Evolutionary conservation across 1,140 invertebrate genomes (phyloP).

Genomic region (Eupristina koningsbergeri): DNA sequence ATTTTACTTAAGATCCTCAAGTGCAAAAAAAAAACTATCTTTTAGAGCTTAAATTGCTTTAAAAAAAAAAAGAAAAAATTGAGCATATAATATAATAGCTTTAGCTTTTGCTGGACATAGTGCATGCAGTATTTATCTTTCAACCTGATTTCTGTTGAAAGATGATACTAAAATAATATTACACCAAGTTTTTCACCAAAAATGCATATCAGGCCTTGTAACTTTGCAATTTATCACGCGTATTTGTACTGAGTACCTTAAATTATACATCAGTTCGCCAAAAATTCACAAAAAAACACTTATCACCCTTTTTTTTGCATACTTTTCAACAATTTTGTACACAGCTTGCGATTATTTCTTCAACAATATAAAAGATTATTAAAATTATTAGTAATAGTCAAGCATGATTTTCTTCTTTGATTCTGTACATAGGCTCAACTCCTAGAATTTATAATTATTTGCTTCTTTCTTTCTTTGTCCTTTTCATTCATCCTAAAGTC

Average conservation of each 20-base stretch:
- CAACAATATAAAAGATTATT: not conserved
- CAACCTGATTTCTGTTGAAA: not conserved
- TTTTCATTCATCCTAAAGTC: not conserved
- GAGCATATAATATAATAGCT: slow-evolving; percentile 7
- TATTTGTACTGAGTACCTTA: not conserved
- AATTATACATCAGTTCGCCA: not conserved
- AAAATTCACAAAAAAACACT: not conserved
- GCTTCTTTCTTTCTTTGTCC: slow-evolving; percentile 10
- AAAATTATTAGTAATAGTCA: not conserved
- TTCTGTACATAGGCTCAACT: not conserved
- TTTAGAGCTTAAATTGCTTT: slow-evolving; percentile 10
- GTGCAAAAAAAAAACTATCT: slow-evolving; percentile 12
- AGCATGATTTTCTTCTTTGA: not conserved
- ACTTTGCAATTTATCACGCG: slow-evolving; percentile 31
- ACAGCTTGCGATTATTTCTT: not conserved
- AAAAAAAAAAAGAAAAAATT: slow-evolving; percentile 8
- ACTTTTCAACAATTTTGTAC: too few relatives aligned
- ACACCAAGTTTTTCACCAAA: not conserved
- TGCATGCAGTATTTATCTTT: slow-evolving; percentile 32
- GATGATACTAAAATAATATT: not conserved
- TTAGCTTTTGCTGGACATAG: slow-evolving; percentile 22
- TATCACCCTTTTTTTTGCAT: not conserved
- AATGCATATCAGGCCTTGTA: not conserved
- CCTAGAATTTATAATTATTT: not conserved
- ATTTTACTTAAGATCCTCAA: slow-evolving; percentile 32